Conservation (phyloP, 1,140 invertebrate species). For the Neelides sp. region DNA sequence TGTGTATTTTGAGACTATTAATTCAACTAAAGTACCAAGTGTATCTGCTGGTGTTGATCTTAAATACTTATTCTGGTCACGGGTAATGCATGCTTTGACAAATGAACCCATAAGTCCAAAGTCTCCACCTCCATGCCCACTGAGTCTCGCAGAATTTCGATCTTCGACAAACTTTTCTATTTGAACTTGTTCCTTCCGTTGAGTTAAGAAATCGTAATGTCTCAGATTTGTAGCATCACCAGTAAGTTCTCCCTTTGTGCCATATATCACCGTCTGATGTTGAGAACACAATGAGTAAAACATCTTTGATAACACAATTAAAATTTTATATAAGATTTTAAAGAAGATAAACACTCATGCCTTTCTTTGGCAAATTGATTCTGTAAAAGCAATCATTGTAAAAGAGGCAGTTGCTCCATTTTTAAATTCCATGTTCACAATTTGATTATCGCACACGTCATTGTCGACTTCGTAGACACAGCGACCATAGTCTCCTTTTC, state of each 20-base stretch:
- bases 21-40: constrained; percentile 17
- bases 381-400: constrained; percentile 40
- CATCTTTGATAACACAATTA: background rate
- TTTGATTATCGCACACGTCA: constrained; percentile 39
- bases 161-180: constrained; percentile 20
- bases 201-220: constrained; percentile 32
- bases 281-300: background rate
- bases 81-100: constrained; percentile 33
- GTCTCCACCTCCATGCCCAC: constrained; percentile 38
- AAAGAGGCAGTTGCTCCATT: constrained; percentile 38
- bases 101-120: constrained; percentile 36
- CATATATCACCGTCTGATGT: constrained; percentile 28
- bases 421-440: constrained; percentile 41
- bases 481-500: constrained; percentile 36
- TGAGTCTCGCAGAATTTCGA: constrained; percentile 7
- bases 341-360: constrained; percentile 13
- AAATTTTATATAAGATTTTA: background rate
- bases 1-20: background rate
- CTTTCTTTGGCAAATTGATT: constrained; percentile 36
- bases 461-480: constrained; percentile 41
- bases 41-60: constrained; percentile 27
- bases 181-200: too few species aligned
- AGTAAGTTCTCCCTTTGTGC: constrained; percentile 28
- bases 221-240: constrained; percentile 29
- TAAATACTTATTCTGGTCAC: constrained; percentile 24